These are phyloP conservation scores for Drosophila ironensis DNA, from an alignment of 1,140 invertebrate genomes.

Conservation along the genomic window DNA sequence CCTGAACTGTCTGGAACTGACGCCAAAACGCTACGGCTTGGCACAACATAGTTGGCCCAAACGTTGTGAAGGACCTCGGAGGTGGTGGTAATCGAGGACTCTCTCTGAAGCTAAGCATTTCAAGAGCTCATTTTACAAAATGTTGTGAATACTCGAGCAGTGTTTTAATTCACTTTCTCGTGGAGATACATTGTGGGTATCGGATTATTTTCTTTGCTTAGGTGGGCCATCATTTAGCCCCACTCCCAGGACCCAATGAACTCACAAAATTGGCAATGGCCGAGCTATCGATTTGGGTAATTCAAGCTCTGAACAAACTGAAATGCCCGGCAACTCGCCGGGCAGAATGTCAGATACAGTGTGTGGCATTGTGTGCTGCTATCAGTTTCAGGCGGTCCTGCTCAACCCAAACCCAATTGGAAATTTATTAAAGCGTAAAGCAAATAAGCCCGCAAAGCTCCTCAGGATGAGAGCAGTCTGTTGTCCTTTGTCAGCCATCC, in stretches of 20 bases:
- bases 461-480: slow-evolving; percentile 1
- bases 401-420: slow-evolving; percentile 21
- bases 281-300: slow-evolving; percentile 17
- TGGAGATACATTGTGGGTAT: no score
- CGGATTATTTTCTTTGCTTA: neutral
- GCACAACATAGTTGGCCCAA: neutral
- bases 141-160: no score
- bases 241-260: neutral
- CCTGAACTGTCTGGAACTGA: slow-evolving; percentile 12
- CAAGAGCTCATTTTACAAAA: no score
- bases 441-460: slow-evolving; percentile 35
- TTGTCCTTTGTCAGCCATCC: slow-evolving; percentile 14
- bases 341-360: neutral
- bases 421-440: slow-evolving; percentile 46
- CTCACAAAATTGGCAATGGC: neutral
- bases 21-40: neutral
- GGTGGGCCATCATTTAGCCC: neutral
- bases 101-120: no score
- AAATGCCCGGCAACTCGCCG: neutral
- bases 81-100: neutral
- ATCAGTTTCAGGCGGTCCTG: slow-evolving; percentile 29
- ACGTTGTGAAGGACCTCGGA: no score
- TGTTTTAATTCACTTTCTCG: no score
- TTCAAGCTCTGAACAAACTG: neutral
- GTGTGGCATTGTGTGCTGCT: slow-evolving; percentile 14